These are phyloP conservation scores for Reinhardtius hippoglossoides DNA, from an alignment of 2,113 vertebrate genomes.

Conservation along the genomic window DNA sequence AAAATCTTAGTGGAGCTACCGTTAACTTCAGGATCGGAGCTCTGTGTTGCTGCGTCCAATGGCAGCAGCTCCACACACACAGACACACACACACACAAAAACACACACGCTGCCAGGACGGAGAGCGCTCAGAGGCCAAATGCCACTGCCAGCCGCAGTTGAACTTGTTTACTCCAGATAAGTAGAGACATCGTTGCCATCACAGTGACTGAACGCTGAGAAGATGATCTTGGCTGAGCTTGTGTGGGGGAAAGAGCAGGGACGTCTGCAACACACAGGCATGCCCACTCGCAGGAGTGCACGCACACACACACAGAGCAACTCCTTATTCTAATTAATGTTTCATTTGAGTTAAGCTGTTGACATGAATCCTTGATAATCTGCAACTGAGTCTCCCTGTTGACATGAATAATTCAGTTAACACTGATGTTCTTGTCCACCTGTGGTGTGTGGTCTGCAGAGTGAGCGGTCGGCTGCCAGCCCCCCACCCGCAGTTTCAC, in stretches of 20 bases:
- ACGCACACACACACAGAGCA: not conserved
- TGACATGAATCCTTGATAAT: conserved; percentile 31
- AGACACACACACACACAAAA: not conserved
- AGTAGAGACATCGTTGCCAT: conserved; percentile 60
- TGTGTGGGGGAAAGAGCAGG: conserved; percentile 11
- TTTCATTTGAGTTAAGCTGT: conserved; percentile 30
- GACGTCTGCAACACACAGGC: not conserved
- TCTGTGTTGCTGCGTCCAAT: conserved; percentile 1
- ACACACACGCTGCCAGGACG: conserved; percentile 37
- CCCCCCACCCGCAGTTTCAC: not conserved
- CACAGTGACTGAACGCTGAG: conserved; percentile 50
- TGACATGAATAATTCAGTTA: conserved; percentile 41
- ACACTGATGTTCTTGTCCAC: conserved; percentile 4
- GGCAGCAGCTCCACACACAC: conserved; percentile 12
- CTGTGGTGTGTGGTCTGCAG: conserved; percentile 13
- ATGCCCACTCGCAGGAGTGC: not conserved
- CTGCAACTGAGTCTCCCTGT: conserved; percentile 22
- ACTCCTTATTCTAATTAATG: conserved; percentile 20
- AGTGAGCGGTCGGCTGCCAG: not conserved
- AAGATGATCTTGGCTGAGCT: conserved; percentile 48
- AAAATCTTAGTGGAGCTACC: conserved; percentile 21
- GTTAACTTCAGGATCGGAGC: conserved; percentile 32
- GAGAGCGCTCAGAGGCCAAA: conserved; percentile 55
- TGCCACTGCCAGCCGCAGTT: conserved; percentile 54
- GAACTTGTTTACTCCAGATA: conserved; percentile 56